Base-by-base conservation (phyloP, 1,140 invertebrate genomes). In the Procambarus virginalis region DNA sequence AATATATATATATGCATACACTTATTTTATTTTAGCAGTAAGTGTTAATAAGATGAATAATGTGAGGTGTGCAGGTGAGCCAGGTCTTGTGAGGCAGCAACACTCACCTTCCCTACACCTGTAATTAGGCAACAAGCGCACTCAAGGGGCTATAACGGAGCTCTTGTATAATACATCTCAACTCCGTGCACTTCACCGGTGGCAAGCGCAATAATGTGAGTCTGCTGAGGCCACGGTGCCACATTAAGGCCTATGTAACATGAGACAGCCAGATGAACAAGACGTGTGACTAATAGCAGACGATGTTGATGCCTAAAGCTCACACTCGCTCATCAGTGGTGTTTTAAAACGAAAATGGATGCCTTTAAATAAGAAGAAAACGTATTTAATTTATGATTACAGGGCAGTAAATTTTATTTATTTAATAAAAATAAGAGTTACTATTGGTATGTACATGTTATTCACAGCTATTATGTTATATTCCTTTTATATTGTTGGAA, bases 91-190 rank as follows among this genome's bases (percentile, higher is more conserved):
- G 60, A 64, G 12, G 60, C 60, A 20, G 60, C 60, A 14, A 64
- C 60, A 73, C 68, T 73, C 68, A 73, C 68, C 68, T 73, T 73
- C 68, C 14, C 10, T 34, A n/a, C n/a, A 6, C 68, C 68, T 73
- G 68, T 45, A 73, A 73, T 73, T 73, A 73, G 68, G 68, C 68
- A 73, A 73, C 68, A 4, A n/a, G 68, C 68, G 68, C 68, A 73
- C 68, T 73, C 5, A n/a, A 4, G 6, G 68, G 68, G 68, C 68
- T 73, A 73, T 73, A 73, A 73, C 5, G 68, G 68, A 34, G 68
- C 68, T 73, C 34, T 73, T 5, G n/a, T 73, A n/a, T 73, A 73
- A 73, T 22, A 34, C 68, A 73, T 73, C 10, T 73, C 68, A 73
- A 10, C 68, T 22, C 22, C 68, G 10, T 34, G 68, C n/a, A 34